Percentiles rank a stretch among this genome's conserved stretches.
These are phyloP conservation scores for Heliconius hermathena DNA, from an alignment of 1,140 invertebrate species.

Conservation along the genomic window DNA sequence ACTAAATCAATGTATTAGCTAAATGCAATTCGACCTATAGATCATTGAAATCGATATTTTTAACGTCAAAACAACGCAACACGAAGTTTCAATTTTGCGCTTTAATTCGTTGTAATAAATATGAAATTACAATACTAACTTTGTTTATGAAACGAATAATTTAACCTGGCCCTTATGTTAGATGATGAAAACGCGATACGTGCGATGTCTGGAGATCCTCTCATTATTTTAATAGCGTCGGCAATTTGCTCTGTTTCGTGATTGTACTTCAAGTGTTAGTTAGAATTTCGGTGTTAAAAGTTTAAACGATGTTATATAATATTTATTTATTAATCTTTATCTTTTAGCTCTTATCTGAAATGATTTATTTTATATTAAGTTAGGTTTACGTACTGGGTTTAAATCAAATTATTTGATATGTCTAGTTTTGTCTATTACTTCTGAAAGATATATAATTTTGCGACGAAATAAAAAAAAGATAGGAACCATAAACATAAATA, in stretches of 20 bases:
- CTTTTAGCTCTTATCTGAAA: too few species aligned
- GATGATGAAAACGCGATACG: conserved; percentile 61
- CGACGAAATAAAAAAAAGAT: too few species aligned
- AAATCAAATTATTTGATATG: too few species aligned
- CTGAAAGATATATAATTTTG: too few species aligned
- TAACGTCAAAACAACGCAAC: conserved; percentile 41
- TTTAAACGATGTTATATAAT: background rate
- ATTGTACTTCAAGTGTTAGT: conserved; percentile 7
- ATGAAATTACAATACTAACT: background rate
- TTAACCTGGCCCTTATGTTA: conserved; percentile 46
- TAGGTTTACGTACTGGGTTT: too few species aligned
- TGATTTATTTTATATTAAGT: too few species aligned
- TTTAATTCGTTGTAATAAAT: background rate
- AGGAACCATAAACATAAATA: too few species aligned
- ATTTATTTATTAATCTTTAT: background rate
- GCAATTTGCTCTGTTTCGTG: conserved; percentile 53
- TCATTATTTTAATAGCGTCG: conserved; percentile 50
- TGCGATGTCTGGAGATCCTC: conserved; percentile 42
- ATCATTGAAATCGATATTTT: conserved; percentile 48
- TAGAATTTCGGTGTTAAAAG: background rate
- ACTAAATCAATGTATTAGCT: conserved; percentile 8
- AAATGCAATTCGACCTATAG: conserved; percentile 31
- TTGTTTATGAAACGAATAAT: conserved; percentile 34
- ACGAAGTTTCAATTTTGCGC: background rate
- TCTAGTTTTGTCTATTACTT: too few species aligned